These are phyloP conservation scores for Heliconius ismenius DNA, from an alignment of 2,888 invertebrate genomes.

Conservation along the genomic window DNA sequence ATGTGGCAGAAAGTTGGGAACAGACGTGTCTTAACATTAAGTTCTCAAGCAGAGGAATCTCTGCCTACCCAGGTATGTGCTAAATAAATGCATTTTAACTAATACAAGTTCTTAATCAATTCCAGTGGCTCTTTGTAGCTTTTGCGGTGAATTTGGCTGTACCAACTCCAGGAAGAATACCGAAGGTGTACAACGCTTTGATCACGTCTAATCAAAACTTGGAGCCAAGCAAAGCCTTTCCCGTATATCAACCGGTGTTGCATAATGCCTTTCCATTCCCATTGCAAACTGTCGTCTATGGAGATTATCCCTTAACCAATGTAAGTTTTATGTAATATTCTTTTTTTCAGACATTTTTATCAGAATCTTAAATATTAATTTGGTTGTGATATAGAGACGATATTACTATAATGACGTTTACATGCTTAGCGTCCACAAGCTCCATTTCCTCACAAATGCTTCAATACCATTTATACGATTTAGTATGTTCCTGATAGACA, in stretches of 20 bases:
- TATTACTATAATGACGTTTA: too few relatives aligned
- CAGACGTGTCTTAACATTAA: too few relatives aligned
- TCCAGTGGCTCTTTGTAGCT: slow-evolving; percentile 62
- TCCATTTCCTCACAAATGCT: too few relatives aligned
- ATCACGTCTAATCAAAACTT: slow-evolving; percentile 90
- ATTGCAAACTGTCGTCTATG: slow-evolving; percentile 67
- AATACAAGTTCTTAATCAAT: slow-evolving; percentile 29
- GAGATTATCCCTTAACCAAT: slow-evolving; percentile 62
- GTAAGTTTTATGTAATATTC: slow-evolving; percentile 55
- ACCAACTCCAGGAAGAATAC: slow-evolving; percentile 82
- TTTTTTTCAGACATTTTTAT: neutral
- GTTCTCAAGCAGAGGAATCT: too few relatives aligned
- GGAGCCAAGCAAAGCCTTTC: slow-evolving; percentile 88
- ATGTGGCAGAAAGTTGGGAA: too few relatives aligned
- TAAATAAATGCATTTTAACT: neutral
- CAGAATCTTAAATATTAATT: neutral
- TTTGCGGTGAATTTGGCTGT: slow-evolving; percentile 54
- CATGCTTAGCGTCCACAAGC: too few relatives aligned
- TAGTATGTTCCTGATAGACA: too few relatives aligned
- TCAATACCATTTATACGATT: too few relatives aligned
- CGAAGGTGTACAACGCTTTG: slow-evolving; percentile 90
- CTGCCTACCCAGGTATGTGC: too few relatives aligned
- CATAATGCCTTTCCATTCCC: slow-evolving; percentile 83
- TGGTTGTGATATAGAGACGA: neutral
- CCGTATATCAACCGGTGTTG: slow-evolving; percentile 87